Conservation (phyloP, 1,140 invertebrate genomes). For the Papilio machaon region DNA sequence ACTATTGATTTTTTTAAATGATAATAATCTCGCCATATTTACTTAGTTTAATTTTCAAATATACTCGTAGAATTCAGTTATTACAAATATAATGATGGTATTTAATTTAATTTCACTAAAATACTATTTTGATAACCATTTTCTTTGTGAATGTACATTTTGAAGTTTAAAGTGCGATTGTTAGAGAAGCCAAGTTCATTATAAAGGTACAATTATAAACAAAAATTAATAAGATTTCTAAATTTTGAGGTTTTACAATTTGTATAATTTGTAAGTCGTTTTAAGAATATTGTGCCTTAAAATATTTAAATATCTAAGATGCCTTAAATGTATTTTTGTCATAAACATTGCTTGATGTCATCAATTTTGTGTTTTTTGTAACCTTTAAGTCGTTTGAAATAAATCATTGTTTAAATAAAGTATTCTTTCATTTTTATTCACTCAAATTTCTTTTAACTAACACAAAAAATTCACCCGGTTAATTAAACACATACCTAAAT, state of each 20-base stretch:
- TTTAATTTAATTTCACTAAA: background rate
- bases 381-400: constrained; percentile 27
- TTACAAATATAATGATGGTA: background rate
- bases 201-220: background rate
- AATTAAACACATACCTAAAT: no score
- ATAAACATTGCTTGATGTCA: constrained; percentile 9
- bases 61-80: background rate
- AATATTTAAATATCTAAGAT: background rate
- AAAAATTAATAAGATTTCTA: background rate
- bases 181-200: background rate
- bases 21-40: no score
- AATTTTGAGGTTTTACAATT: constrained; percentile 4
- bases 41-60: background rate
- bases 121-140: background rate
- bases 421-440: background rate
- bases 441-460: no score
- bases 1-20: no score
- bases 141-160: background rate
- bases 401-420: constrained; percentile 11
- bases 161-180: background rate
- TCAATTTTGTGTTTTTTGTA: constrained; percentile 13
- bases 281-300: constrained; percentile 26
- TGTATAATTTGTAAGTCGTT: background rate
- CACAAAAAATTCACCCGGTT: no score
- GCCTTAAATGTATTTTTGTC: constrained; percentile 1